A percentile compares a stretch with the other conserved stretches of the same genome.
Conservation (phyloP, 2,888 invertebrate genomes). For the Helicoverpa assulta region DNA sequence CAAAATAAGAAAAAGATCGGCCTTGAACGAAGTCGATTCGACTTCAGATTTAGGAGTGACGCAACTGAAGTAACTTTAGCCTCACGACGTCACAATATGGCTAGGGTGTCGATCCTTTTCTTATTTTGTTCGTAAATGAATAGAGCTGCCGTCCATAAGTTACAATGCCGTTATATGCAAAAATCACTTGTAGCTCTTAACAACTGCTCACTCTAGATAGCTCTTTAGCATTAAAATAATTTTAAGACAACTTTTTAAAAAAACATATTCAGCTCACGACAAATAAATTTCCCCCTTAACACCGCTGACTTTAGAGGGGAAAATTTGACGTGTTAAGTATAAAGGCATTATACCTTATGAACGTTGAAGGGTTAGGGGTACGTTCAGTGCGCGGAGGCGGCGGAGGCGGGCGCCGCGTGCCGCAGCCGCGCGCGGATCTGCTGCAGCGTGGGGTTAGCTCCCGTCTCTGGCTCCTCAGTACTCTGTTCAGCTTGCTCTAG, state of each 20-base stretch:
- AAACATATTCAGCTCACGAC: too few species aligned
- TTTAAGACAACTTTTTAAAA: too few species aligned
- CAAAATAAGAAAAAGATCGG: constrained; percentile 28
- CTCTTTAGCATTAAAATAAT: too few species aligned
- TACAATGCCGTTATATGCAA: too few species aligned
- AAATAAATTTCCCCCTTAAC: too few species aligned
- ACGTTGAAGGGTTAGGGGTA: neutral
- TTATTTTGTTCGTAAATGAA: constrained; percentile 7
- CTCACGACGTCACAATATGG: constrained; percentile 15
- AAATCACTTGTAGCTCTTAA: too few species aligned
- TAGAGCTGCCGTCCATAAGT: too few species aligned
- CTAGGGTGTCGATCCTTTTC: constrained; percentile 21
- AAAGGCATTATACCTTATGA: too few species aligned
- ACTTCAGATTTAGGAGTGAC: neutral
- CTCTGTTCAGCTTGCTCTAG: constrained; percentile 85
- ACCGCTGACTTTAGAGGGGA: too few species aligned
- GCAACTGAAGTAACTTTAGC: constrained; percentile 16
- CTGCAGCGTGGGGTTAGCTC: constrained; percentile 84
- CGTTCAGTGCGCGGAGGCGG: constrained; percentile 81
- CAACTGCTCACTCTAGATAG: too few species aligned
- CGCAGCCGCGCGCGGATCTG: constrained; percentile 85
- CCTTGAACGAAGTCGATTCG: neutral
- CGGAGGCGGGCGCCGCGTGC: constrained; percentile 80
- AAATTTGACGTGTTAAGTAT: too few species aligned
- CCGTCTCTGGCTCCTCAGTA: constrained; percentile 76